Evolutionary conservation across 1,140 invertebrate genomes (phyloP).

Genomic region (Magallana ariakensis): DNA sequence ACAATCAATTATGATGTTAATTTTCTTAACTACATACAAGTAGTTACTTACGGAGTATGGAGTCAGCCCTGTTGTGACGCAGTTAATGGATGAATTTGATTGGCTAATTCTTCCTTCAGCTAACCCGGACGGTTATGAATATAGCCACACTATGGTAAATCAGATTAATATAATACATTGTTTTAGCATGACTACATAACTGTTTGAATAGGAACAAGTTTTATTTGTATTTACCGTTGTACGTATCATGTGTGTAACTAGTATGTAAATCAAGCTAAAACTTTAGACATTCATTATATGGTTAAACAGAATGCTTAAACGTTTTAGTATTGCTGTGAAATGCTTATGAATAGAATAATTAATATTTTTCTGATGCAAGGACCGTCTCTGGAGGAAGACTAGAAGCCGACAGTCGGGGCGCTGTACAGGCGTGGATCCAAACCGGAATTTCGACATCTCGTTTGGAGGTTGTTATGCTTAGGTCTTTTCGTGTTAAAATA

Average conservation of each 20-base stretch:
- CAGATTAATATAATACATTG: too few relatives aligned
- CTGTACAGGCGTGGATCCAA: slow-evolving; percentile 76
- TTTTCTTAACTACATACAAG: neutral
- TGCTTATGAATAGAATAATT: too few relatives aligned
- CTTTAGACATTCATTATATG: too few relatives aligned
- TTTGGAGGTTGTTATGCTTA: slow-evolving; percentile 68
- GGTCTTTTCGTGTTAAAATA: too few relatives aligned
- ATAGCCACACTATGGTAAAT: slow-evolving; percentile 77
- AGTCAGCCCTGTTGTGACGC: slow-evolving; percentile 17
- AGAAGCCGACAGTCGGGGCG: slow-evolving; percentile 63
- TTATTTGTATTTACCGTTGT: too few relatives aligned
- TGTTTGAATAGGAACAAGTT: too few relatives aligned
- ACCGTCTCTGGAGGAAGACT: slow-evolving; percentile 79
- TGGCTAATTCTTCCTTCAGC: slow-evolving; percentile 84
- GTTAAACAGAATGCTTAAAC: too few relatives aligned
- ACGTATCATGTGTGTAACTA: too few relatives aligned
- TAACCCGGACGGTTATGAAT: slow-evolving; percentile 87
- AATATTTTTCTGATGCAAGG: slow-evolving; percentile 56
- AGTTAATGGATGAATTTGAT: slow-evolving; percentile 55
- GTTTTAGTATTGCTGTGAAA: too few relatives aligned
- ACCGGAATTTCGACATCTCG: slow-evolving; percentile 78
- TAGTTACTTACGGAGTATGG: slow-evolving; percentile 24
- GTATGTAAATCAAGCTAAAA: too few relatives aligned
- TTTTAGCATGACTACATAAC: too few relatives aligned
- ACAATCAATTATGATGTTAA: neutral